Evolutionary conservation across 2,888 invertebrate species (phyloP).

Genomic region (Chymomyza fuscimana): DNA sequence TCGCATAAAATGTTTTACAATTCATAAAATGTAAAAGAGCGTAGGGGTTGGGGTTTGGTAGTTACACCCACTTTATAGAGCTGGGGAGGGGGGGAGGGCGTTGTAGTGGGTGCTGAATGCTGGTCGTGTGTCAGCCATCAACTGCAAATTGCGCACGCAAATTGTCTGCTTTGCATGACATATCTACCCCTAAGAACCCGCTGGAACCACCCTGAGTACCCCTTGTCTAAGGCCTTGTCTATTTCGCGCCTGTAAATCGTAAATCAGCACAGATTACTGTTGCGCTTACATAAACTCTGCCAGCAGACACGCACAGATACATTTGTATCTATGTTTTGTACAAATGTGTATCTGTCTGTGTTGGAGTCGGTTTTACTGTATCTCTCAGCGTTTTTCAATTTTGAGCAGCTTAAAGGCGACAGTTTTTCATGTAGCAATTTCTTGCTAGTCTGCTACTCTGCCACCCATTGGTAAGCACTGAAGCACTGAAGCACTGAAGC

Average conservation of each 20-base stretch:
- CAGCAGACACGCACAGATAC: slow-evolving; percentile 47
- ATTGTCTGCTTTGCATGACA: slow-evolving; percentile 50
- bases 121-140: slow-evolving; percentile 60
- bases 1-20: slow-evolving; percentile 48
- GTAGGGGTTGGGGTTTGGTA: not conserved
- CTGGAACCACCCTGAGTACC: not conserved
- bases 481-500: not conserved
- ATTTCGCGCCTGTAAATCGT: slow-evolving; percentile 74
- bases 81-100: not conserved
- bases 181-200: not conserved
- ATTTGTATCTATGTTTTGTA: slow-evolving; percentile 53
- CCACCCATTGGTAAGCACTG: not conserved
- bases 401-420: slow-evolving; percentile 67
- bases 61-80: not conserved
- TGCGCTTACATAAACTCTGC: slow-evolving; percentile 39
- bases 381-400: slow-evolving; percentile 68
- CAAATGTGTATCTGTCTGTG: not conserved
- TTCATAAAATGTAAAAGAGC: slow-evolving; percentile 2
- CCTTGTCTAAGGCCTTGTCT: slow-evolving; percentile 43
- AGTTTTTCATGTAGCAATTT: slow-evolving; percentile 13
- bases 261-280: slow-evolving; percentile 74
- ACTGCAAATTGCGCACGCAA: slow-evolving; percentile 69
- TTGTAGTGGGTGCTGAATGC: slow-evolving; percentile 4
- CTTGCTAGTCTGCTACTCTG: slow-evolving; percentile 10
- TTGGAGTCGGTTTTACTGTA: slow-evolving; percentile 25